Percentiles rank a stretch among this genome's conserved stretches.
phyloP scores from a whole-genome alignment of 2,113 vertebrate genomes.

The Cricetomys ansorgei region DNA sequence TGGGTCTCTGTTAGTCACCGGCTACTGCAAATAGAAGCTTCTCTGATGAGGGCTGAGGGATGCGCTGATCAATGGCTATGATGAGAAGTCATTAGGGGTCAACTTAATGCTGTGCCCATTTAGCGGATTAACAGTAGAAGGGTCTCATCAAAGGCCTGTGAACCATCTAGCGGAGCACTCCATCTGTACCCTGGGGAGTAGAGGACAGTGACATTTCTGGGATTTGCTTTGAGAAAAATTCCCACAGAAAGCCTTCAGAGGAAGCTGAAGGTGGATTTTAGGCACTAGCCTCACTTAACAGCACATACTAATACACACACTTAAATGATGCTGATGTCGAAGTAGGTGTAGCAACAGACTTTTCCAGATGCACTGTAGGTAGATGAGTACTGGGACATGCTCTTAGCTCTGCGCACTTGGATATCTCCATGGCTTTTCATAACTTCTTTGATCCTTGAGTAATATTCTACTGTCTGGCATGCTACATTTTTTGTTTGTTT shows the following conservation, averaged over 20 bases:
- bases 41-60: background rate
- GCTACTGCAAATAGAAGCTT: background rate
- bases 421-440: background rate
- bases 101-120: background rate
- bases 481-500: background rate
- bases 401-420: background rate
- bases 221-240: conserved; percentile 28
- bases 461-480: background rate
- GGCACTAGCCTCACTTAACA: background rate
- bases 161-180: background rate
- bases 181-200: background rate
- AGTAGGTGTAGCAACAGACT: background rate
- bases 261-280: conserved; percentile 2
- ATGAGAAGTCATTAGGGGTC: background rate
- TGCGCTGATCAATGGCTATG: background rate
- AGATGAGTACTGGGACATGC: background rate
- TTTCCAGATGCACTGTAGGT: background rate
- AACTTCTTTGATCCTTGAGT: background rate
- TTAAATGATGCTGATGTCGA: background rate
- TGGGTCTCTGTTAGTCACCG: background rate
- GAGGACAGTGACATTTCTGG: background rate
- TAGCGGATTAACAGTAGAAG: background rate
- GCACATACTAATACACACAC: background rate
- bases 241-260: conserved; percentile 26
- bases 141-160: background rate